Percentiles rank a stretch among this genome's conserved stretches.
These are phyloP conservation scores for Strigamia transsilvanica DNA, from an alignment of 2,888 invertebrate species.

Conservation along the genomic window DNA sequence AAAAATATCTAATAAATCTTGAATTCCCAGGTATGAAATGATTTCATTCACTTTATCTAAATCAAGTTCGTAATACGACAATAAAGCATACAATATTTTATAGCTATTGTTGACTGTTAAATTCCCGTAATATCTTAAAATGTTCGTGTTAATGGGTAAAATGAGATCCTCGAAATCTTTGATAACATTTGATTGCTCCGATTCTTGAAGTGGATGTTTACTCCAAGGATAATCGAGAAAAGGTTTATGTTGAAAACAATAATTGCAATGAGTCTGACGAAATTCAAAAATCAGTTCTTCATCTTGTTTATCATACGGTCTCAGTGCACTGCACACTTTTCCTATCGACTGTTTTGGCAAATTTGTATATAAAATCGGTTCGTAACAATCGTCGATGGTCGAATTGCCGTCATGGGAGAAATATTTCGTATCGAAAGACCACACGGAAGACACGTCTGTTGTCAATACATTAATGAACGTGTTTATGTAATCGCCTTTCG, in stretches of 20 bases:
- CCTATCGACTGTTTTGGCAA: background rate
- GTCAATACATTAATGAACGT: background rate
- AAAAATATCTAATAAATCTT: background rate
- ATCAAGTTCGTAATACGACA: background rate
- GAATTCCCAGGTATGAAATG: background rate
- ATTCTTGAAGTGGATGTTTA: too few species aligned
- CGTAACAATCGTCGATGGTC: background rate
- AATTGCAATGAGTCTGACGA: too few species aligned
- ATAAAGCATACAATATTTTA: background rate
- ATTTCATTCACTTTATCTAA: background rate
- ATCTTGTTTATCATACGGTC: background rate
- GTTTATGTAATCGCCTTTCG: background rate
- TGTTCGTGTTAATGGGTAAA: background rate
- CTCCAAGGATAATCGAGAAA: too few species aligned
- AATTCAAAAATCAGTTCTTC: background rate
- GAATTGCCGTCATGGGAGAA: background rate
- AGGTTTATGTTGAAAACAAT: too few species aligned
- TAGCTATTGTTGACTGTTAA: background rate
- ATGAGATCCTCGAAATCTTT: background rate
- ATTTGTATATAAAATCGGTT: background rate
- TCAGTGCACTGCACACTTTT: background rate
- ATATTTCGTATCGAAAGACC: background rate
- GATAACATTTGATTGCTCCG: too few species aligned
- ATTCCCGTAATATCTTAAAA: background rate
- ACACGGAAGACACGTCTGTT: background rate